phyloP scores from a whole-genome alignment of 2,797 vertebrate genomes.

The Miichthys miiuy region DNA sequence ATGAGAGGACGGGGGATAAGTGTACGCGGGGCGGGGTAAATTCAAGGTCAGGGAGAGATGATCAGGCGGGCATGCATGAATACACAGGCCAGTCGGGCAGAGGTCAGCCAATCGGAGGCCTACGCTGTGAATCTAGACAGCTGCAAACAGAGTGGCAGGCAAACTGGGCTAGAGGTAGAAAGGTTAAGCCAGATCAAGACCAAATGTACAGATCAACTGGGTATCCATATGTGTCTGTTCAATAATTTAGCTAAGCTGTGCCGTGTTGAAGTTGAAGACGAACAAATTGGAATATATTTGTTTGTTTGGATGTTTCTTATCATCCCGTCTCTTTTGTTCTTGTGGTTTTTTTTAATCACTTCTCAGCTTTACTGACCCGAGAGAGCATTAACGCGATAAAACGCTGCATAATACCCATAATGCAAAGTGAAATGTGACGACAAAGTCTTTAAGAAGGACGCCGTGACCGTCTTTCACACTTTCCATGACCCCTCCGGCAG shows the following conservation, averaged over 20 bases:
- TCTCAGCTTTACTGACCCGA: conserved; percentile 14
- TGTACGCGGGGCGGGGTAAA: neutral
- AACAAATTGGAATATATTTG: neutral
- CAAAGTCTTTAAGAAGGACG: conserved; percentile 63
- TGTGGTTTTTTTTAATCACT: conserved; percentile 13
- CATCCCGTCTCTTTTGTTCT: neutral
- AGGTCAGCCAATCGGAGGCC: conserved; percentile 59
- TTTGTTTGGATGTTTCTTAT: neutral
- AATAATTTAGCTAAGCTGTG: conserved; percentile 41
- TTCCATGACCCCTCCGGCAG: conserved; percentile 71
- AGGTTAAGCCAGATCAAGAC: conserved; percentile 74
- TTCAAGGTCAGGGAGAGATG: conserved; percentile 49
- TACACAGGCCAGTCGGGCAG: conserved; percentile 22
- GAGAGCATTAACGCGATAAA: conserved; percentile 28
- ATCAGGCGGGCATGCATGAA: conserved; percentile 26
- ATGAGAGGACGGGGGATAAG: conserved; percentile 15
- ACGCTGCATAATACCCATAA: conserved; percentile 14
- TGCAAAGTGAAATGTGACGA: conserved; percentile 39
- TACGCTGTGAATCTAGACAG: conserved; percentile 40
- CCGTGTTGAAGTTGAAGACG: neutral
- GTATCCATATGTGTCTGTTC: conserved; percentile 56
- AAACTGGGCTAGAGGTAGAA: conserved; percentile 69
- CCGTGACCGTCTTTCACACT: conserved; percentile 75
- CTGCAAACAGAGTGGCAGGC: conserved; percentile 36
- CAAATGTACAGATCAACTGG: conserved; percentile 52